Base-by-base conservation (phyloP, 2,888 invertebrate species). In the Coleophora deauratella region DNA sequence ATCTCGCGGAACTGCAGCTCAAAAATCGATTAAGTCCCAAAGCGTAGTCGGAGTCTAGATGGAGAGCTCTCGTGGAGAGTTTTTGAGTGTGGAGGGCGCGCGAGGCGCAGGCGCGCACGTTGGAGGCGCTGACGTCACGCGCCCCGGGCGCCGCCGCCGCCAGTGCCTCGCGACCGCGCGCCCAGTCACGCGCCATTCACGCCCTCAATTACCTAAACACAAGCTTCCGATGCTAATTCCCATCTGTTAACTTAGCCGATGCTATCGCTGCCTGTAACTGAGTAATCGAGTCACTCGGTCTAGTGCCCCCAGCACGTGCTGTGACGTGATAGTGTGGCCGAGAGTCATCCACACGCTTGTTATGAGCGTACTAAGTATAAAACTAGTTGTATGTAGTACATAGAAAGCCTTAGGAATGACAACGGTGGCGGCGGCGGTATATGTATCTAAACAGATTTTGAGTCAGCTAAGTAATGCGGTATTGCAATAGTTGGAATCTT, bases 11-110 rank as follows among this genome's bases (percentile, higher is more conserved):
- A 72, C 68, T 80, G 78, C 77, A 84, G 75, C 75, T 80, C 73
- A 73, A 81, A 84, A 81, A 85, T 85, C 84, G 84, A 85, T 85
- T 80, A 74, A 73, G 68, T 75, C 64, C 74, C 77, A 72, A 75
- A 82, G 80, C 74, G 66, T 61, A 73, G 75, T 76, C 80, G 78
- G 79, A 81, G 82, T 82, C 82, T 84, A 72, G 69, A 77, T 76
- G 73, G 75, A 84, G 82, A 71, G 79, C 69, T 63, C 79, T 82
- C 74, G 63, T 70, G 61, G 64, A 71, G 76, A 69, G 68, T 72
- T 74, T 77, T 70, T 71, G 75, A 79, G 79, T 71, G 67, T 66
- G 66, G 59, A 57, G 58, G 62, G 49, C 46, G 51, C 39, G 14
- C 45, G 58, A 49, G 47, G 68, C 80, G 81, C 81, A 75, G 72